Conservation (phyloP, 2,113 vertebrate genomes). For the Hyaena hyaena region DNA sequence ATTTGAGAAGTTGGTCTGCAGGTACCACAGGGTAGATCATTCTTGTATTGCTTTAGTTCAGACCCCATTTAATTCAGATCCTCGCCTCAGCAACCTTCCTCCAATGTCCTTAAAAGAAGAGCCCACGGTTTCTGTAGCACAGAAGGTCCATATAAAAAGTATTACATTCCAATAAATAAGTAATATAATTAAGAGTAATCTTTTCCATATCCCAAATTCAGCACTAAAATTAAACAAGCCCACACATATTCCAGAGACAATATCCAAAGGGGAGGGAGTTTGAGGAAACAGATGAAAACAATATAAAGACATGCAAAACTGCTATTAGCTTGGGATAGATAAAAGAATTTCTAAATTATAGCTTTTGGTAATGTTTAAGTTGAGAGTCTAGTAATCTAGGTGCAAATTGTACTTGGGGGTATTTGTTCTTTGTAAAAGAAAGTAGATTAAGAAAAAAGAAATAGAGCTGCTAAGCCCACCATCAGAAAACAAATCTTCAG, state of each 20-base stretch:
- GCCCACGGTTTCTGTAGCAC: slow-evolving; percentile 44
- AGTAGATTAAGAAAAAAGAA: slow-evolving; percentile 60
- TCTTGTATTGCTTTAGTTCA: neutral
- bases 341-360: slow-evolving; percentile 79
- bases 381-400: slow-evolving; percentile 73
- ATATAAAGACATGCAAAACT: slow-evolving; percentile 78
- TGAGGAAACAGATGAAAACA: slow-evolving; percentile 79
- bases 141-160: slow-evolving; percentile 72
- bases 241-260: slow-evolving; percentile 75
- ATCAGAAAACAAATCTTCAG: slow-evolving; percentile 67
- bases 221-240: slow-evolving; percentile 78
- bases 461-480: slow-evolving; percentile 54
- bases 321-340: slow-evolving; percentile 76
- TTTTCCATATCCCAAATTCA: slow-evolving; percentile 78
- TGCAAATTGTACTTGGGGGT: slow-evolving; percentile 74
- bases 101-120: slow-evolving; percentile 30
- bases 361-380: slow-evolving; percentile 78
- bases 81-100: neutral
- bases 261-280: slow-evolving; percentile 32
- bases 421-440: slow-evolving; percentile 78
- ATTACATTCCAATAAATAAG: slow-evolving; percentile 79
- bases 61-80: neutral
- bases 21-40: neutral
- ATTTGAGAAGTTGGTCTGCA: neutral
- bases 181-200: slow-evolving; percentile 81